These are phyloP conservation scores for Eupithecia subfuscata DNA, from an alignment of 2,888 invertebrate genomes.

Conservation along the genomic window DNA sequence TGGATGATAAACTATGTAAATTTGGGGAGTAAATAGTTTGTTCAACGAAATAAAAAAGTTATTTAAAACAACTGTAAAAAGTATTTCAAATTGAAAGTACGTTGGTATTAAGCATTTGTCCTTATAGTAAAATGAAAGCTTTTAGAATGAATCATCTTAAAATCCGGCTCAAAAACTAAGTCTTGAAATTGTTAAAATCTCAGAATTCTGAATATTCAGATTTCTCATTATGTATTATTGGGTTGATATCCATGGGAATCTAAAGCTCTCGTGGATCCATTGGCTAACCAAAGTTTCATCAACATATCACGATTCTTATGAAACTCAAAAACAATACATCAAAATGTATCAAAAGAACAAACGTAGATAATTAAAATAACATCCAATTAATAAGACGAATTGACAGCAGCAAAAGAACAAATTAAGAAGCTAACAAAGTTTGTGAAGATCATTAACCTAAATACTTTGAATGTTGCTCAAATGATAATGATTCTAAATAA, in stretches of 20 bases:
- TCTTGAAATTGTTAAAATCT: too few species aligned
- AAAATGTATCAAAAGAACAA: constrained; percentile 42
- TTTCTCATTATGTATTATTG: background rate
- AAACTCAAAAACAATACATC: constrained; percentile 43
- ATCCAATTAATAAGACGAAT: constrained; percentile 55
- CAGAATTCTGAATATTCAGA: too few species aligned
- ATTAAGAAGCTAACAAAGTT: constrained; percentile 58
- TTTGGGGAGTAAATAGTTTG: background rate
- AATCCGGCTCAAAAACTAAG: too few species aligned
- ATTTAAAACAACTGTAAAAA: background rate
- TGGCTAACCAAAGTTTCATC: constrained; percentile 3
- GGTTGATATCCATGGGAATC: background rate
- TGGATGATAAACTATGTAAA: background rate
- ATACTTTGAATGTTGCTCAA: constrained; percentile 59
- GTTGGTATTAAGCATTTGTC: background rate
- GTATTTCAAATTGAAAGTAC: background rate
- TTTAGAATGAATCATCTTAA: too few species aligned
- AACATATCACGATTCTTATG: constrained; percentile 16
- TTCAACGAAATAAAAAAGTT: background rate
- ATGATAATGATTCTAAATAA: constrained; percentile 63
- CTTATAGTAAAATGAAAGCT: too few species aligned
- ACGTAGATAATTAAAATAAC: constrained; percentile 55
- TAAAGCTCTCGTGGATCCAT: background rate
- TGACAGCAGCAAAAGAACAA: constrained; percentile 55
- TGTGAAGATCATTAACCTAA: constrained; percentile 71